These are phyloP conservation scores for Grapholita molesta DNA, from an alignment of 1,140 invertebrate species.

Conservation along the genomic window DNA sequence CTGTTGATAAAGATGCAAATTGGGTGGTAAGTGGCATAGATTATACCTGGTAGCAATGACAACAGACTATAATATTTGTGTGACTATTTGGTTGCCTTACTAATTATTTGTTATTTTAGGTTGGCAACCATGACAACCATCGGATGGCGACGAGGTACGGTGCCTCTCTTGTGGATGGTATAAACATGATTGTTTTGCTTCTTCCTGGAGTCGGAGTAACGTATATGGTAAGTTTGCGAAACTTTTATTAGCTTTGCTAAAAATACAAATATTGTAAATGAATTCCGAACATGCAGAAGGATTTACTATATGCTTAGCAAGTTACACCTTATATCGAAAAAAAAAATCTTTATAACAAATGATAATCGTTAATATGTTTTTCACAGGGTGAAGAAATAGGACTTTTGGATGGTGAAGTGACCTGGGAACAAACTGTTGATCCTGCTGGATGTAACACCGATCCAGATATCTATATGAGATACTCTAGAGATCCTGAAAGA, in stretches of 20 bases:
- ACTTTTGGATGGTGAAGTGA: conserved; percentile 83
- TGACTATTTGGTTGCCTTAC: not conserved
- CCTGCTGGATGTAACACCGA: conserved; percentile 80
- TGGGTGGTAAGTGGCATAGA: conserved; percentile 81
- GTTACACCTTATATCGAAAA: too few species aligned
- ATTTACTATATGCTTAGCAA: too few species aligned
- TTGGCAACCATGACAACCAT: conserved; percentile 77
- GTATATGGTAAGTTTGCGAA: conserved; percentile 81
- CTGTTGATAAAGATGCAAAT: conserved; percentile 77
- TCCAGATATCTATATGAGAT: conserved; percentile 70
- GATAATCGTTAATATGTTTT: too few species aligned
- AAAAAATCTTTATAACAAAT: too few species aligned
- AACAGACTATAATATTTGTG: too few species aligned
- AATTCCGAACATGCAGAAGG: too few species aligned
- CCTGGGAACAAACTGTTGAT: conserved; percentile 79
- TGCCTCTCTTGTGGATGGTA: conserved; percentile 64
- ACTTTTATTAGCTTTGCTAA: not conserved
- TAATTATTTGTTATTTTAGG: conserved; percentile 41
- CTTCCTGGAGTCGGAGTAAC: conserved; percentile 84
- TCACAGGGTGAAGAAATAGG: conserved; percentile 87
- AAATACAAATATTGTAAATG: too few species aligned
- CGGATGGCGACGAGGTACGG: conserved; percentile 72
- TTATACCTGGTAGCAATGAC: too few species aligned
- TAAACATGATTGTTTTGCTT: conserved; percentile 75
- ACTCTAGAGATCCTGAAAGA: conserved; percentile 78